Evolutionary conservation across 2,888 invertebrate species (phyloP).

Genomic region (Ypsolopha scabrella): DNA sequence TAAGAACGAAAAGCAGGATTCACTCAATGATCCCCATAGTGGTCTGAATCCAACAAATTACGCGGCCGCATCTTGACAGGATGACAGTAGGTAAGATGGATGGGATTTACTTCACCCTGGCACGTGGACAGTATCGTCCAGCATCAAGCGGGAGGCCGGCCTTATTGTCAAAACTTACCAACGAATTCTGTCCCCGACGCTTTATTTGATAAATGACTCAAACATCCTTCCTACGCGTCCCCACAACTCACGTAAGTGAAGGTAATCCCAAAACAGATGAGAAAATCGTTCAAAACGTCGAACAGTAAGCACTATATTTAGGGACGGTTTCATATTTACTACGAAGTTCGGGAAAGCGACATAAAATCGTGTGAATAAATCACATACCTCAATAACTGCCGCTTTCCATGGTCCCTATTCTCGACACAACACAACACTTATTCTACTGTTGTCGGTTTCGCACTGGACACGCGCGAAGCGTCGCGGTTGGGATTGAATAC

Average conservation of each 20-base stretch:
- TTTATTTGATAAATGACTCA: slow-evolving; percentile 1
- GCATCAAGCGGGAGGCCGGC: background rate
- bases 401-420: too few relatives aligned
- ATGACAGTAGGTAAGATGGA: slow-evolving; percentile 1
- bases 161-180: background rate
- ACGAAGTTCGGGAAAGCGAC: too few relatives aligned
- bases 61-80: too few relatives aligned
- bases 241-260: background rate
- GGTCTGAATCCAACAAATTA: too few relatives aligned
- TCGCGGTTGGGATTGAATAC: background rate
- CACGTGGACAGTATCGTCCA: background rate
- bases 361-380: too few relatives aligned
- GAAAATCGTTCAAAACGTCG: too few relatives aligned
- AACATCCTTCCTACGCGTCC: background rate
- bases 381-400: too few relatives aligned
- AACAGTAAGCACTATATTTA: too few relatives aligned
- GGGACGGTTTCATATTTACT: too few relatives aligned
- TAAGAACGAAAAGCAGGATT: too few relatives aligned
- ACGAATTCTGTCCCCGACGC: background rate
- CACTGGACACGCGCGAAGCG: background rate
- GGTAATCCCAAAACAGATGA: background rate
- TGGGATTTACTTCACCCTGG: background rate
- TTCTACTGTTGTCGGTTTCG: background rate
- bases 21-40: too few relatives aligned
- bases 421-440: background rate